Conservation (phyloP, 2,113 vertebrate species). For the Pseudopodoces humilis region DNA sequence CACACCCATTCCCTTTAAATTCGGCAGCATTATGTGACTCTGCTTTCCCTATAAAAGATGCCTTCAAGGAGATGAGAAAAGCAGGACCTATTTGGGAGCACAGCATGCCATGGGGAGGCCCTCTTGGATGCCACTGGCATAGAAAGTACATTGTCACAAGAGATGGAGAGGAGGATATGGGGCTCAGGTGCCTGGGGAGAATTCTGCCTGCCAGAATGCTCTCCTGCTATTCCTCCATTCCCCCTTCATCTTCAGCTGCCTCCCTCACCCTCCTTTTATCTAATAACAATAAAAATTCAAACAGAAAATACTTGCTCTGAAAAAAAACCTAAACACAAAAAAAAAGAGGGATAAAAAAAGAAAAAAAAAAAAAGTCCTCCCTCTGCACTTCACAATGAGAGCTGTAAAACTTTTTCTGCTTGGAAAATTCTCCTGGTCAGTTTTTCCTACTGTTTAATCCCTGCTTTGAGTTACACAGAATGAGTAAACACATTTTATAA, state of each 20-base stretch:
- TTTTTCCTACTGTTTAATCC: constrained; percentile 80
- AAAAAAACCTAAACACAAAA: background rate
- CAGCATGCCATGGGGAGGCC: background rate
- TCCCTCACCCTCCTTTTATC: background rate
- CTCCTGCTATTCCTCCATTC: background rate
- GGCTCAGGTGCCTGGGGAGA: background rate
- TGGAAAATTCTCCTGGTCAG: constrained; percentile 72
- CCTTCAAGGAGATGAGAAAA: constrained; percentile 43
- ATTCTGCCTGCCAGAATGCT: background rate
- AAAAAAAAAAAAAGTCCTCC: background rate
- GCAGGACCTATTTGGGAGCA: background rate
- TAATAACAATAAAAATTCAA: background rate
- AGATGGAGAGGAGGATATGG: background rate
- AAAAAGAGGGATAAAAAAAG: background rate
- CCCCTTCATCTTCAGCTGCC: background rate
- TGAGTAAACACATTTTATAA: constrained; percentile 77
- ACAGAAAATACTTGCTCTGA: constrained; percentile 30
- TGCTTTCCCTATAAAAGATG: constrained; percentile 5
- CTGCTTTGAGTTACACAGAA: constrained; percentile 70
- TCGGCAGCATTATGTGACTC: background rate
- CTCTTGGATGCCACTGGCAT: background rate
- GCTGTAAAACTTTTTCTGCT: constrained; percentile 68
- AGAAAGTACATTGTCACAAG: background rate
- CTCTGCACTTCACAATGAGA: constrained; percentile 68
- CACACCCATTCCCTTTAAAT: background rate